Evolutionary conservation across 2,113 vertebrate genomes (phyloP).

Genomic region (Paralichthys olivaceus): DNA sequence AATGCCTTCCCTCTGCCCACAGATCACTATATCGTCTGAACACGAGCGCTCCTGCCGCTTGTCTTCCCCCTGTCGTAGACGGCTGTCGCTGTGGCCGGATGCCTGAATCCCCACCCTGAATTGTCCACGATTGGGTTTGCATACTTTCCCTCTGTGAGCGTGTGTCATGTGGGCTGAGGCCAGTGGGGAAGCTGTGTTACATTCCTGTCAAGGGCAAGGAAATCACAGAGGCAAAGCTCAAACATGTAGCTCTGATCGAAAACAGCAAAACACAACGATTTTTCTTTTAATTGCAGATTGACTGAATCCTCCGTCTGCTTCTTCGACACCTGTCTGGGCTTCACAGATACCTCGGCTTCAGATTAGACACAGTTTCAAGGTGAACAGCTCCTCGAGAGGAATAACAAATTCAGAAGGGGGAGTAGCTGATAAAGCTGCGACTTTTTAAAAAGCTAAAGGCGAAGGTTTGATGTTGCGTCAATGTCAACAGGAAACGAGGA

Average conservation of each 20-base stretch:
- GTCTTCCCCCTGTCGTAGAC: background rate
- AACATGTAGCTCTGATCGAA: background rate
- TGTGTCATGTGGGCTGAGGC: background rate
- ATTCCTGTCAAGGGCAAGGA: constrained; percentile 2
- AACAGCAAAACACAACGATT: background rate
- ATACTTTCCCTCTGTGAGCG: background rate
- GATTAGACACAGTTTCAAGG: background rate
- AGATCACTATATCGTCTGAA: constrained; percentile 22
- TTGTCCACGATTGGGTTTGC: background rate
- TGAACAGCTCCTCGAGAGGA: background rate
- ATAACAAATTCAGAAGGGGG: background rate
- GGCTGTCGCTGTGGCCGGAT: background rate
- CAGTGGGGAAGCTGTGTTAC: too few relatives aligned
- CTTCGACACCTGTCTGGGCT: background rate
- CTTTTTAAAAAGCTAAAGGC: background rate
- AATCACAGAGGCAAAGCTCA: background rate
- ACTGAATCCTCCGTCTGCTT: constrained; percentile 24
- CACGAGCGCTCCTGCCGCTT: constrained; percentile 4
- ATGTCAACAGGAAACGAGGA: background rate
- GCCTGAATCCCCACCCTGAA: background rate
- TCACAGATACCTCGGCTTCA: background rate
- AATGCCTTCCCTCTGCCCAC: constrained; percentile 6
- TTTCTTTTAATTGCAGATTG: constrained; percentile 9
- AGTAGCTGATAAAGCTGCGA: background rate
- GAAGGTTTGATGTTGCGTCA: background rate